Base-by-base conservation (phyloP, 1,140 invertebrate genomes). In the Zaprionus ghesquierei region DNA sequence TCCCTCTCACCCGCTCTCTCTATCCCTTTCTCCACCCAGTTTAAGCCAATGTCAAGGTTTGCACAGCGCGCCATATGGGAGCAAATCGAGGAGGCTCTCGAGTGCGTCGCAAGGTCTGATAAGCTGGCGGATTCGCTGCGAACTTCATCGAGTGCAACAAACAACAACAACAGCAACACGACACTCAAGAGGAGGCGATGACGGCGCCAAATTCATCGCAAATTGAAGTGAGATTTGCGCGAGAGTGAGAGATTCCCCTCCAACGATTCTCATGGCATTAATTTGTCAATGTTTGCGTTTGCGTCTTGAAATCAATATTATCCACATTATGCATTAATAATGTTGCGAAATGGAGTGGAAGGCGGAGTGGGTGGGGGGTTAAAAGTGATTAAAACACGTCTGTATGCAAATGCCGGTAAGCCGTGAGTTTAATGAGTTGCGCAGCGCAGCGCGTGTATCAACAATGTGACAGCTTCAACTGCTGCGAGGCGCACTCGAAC, bases 201-300 rank as follows among this genome's bases (percentile, higher is more conserved):
- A 86, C 82, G 62, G 23, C 50, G 54, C 81, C 38, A 59, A 35
- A 29, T 27, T 27, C 4, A 27, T 27, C 25, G 25, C 25, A 27
- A 27, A 66, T 33, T 27, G 25, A 64, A 22, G 64, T 18, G 73
- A 74, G 69, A 56, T 49, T 38, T 31, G 61, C 54, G 18, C 13
- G 54, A n/a, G n/a, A n/a, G n/a, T n/a, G n/a, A n/a, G n/a, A n/a
- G n/a, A 25, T 62, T 38, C 29, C 27, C 50, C 49, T 29, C 51
- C 79, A 74, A 70, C 75, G 58, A 66, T 41, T 50, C 44, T 61
- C 73, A n/a, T 64, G 71, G 75, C 82, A 79, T 86, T 82, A 86
- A 86, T 87, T 86, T 86, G 82, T 86, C 82, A 86, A 77, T 86
- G 84, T 87, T 86, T 87, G 64, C 75, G 35, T 71, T 81, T 44